Percentiles rank a stretch among this genome's conserved stretches.
Conservation (phyloP, 2,888 invertebrate species). For the Argyra leucocephala region DNA sequence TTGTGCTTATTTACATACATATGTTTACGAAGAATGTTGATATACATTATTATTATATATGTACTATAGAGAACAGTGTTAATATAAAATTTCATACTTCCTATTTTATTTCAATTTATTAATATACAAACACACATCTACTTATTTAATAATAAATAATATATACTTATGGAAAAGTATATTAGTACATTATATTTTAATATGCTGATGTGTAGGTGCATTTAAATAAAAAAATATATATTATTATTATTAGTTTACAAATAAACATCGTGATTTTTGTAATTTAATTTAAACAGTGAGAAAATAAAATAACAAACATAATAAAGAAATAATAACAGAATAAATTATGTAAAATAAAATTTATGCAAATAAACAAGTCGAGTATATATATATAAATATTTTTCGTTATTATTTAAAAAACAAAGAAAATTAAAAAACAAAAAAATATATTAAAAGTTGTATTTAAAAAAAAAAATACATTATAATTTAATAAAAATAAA, state of each 20-base stretch:
- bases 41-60: too few relatives aligned
- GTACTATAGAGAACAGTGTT: too few relatives aligned
- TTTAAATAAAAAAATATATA: neutral
- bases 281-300: slow-evolving; percentile 3
- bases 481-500: too few relatives aligned
- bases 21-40: too few relatives aligned
- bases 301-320: neutral
- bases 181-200: neutral
- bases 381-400: neutral
- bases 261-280: neutral
- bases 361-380: neutral
- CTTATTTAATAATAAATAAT: too few relatives aligned
- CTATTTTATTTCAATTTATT: too few relatives aligned
- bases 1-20: too few relatives aligned
- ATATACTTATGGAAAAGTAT: neutral
- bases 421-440: too few relatives aligned
- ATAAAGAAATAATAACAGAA: neutral
- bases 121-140: too few relatives aligned
- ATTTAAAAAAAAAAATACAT: neutral
- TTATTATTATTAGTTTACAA: neutral
- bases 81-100: too few relatives aligned
- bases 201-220: neutral
- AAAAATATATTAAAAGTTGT: too few relatives aligned
- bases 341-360: neutral
- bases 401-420: too few relatives aligned